Evolutionary conservation across 2,797 vertebrate genomes (phyloP), one percentile per base, ranked within the genome.

Genomic region (Buphagus erythrorhynchus): DNA sequence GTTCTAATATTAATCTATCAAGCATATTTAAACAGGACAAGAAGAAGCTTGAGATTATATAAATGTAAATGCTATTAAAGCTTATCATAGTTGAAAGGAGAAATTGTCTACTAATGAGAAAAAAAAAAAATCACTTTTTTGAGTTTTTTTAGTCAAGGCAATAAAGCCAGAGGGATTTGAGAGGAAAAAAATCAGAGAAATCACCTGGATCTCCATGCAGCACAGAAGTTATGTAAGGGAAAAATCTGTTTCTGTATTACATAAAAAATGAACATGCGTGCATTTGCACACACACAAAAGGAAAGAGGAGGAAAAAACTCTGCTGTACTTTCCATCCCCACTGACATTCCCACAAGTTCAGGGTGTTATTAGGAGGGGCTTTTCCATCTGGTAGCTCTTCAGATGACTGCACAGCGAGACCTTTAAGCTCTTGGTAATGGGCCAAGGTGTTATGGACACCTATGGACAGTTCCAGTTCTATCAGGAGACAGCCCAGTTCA

Each of bases 231-330:
- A 93, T 0, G 0, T 88, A 96, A 96, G 63, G 68, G 58, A 69
- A 86, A 93, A 96, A 95, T 91, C 83, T 96, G 95, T 90, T 94
- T 66, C 46, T 45, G 3, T 59, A 21, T 93, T 92, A 91, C 12
- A 24, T 89, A 94, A 93, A 66, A 63, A 48, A 75, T 26, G 36
- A n/a, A 35, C 15, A 6, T 0, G 0, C 69, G 25, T 83, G 6
- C 24, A 18, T 45, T 5, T 10, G 15, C 16, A 31, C 18, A 46
- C 10, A 54, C 21, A 54, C 7, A 13, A 5, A 83, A 45, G 20
- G 9, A 19, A 46, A 54, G 58, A 46, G 42, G 16, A 72, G 15
- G 45, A 80, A 61, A 72, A 92, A 66, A 75, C 25, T 7, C 18
- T 66, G 9, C 52, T 85, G 19, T 12, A 25, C 15, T 74, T 79